A percentile compares a stretch with the other conserved stretches of the same genome.
These are phyloP conservation scores for Sebastes oblongus DNA, from an alignment of 2,797 vertebrate species.

Conservation along the genomic window DNA sequence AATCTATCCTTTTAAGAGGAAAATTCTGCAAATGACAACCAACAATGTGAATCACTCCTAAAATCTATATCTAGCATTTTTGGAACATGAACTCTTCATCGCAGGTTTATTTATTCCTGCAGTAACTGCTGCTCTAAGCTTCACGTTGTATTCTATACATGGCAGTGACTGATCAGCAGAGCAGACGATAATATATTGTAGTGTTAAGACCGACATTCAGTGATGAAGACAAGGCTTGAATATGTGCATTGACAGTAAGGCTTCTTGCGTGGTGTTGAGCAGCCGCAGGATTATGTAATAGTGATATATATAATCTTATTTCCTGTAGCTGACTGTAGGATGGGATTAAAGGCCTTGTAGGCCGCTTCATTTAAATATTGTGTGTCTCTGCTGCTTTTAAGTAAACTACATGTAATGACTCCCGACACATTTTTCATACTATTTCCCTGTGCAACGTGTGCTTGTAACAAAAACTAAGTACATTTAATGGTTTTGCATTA, in stretches of 20 bases:
- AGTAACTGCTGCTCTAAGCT: background rate
- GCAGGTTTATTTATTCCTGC: background rate
- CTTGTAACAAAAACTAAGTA: slow-evolving; percentile 2
- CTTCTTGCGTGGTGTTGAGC: slow-evolving; percentile 6
- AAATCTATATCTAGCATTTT: background rate
- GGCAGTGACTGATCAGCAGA: slow-evolving; percentile 22
- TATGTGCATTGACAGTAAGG: slow-evolving; percentile 40
- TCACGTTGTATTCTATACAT: background rate
- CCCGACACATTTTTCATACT: background rate
- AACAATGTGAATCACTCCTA: background rate
- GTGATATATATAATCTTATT: background rate
- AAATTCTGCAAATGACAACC: background rate
- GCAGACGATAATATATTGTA: background rate
- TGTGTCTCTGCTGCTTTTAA: background rate
- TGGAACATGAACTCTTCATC: background rate
- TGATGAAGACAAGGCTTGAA: slow-evolving; percentile 30
- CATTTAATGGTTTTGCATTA: slow-evolving; percentile 23
- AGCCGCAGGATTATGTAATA: background rate
- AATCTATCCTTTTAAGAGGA: background rate
- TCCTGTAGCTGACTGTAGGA: background rate
- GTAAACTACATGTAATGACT: background rate
- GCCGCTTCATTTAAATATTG: background rate
- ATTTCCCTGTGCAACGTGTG: background rate
- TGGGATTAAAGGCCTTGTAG: background rate
- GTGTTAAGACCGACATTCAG: slow-evolving; percentile 19